phyloP scores from a whole-genome alignment of 2,888 invertebrate species.

The Nomada flava region DNA sequence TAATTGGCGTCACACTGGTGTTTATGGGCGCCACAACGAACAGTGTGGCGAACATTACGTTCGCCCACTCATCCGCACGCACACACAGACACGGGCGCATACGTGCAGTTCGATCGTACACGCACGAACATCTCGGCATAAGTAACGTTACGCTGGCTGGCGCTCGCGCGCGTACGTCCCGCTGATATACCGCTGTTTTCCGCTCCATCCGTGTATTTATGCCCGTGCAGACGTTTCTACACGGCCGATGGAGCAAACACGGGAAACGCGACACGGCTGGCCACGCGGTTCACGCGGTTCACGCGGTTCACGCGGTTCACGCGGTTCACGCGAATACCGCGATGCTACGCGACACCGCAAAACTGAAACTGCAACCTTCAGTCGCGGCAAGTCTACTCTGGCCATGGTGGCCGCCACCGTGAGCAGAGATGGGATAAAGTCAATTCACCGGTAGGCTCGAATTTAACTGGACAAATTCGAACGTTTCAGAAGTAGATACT shows the following conservation, averaged over 20 bases:
- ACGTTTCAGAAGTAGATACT: too few relatives aligned
- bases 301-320: constrained; percentile 20
- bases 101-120: background rate
- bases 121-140: background rate
- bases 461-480: too few relatives aligned
- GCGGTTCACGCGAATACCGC: constrained; percentile 50
- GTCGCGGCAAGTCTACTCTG: background rate
- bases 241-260: constrained; percentile 42
- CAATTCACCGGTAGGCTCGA: too few relatives aligned
- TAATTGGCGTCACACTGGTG: constrained; percentile 77
- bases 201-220: constrained; percentile 50
- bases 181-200: constrained; percentile 52
- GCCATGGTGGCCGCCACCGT: too few relatives aligned
- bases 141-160: constrained; percentile 6
- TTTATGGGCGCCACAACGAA: constrained; percentile 67
- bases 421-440: too few relatives aligned
- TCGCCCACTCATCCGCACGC: constrained; percentile 2
- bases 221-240: constrained; percentile 47
- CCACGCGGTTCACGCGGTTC: constrained; percentile 25
- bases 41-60: constrained; percentile 48
- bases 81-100: background rate
- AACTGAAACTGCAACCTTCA: constrained; percentile 39
- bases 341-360: constrained; percentile 60
- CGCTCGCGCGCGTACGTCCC: background rate
- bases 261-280: constrained; percentile 50